Percentiles rank a stretch among this genome's conserved stretches.
phyloP scores from a whole-genome alignment of 2,888 invertebrate species.

The Drosophila histrio region DNA sequence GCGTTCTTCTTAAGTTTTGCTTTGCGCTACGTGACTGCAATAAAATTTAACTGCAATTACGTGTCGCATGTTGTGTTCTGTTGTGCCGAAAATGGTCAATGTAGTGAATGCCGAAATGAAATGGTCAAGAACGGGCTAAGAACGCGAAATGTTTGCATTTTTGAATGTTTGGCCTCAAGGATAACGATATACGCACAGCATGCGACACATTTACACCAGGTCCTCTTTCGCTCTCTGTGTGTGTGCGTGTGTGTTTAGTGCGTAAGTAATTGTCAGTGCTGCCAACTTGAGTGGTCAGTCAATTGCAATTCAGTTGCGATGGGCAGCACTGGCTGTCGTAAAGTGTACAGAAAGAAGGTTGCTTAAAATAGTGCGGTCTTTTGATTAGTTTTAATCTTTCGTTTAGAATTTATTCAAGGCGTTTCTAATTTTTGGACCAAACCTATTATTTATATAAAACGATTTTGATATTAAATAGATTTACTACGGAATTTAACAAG shows the following conservation, averaged over 20 bases:
- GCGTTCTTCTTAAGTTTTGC: slow-evolving; percentile 28
- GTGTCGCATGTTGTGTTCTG: slow-evolving; percentile 54
- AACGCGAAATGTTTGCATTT: slow-evolving; percentile 1
- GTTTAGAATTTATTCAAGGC: not conserved
- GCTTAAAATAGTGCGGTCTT: not conserved
- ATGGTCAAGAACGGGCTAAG: slow-evolving; percentile 29
- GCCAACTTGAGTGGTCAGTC: slow-evolving; percentile 10
- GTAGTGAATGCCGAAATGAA: slow-evolving; percentile 23
- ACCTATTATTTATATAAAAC: no score
- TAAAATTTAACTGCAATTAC: slow-evolving; percentile 77
- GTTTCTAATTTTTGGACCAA: no score
- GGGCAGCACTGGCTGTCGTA: slow-evolving; percentile 28
- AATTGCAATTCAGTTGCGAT: slow-evolving; percentile 1
- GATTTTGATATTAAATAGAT: no score
- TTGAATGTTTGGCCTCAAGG: slow-evolving; percentile 41
- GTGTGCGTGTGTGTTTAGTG: slow-evolving; percentile 14
- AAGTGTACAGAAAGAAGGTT: slow-evolving; percentile 2
- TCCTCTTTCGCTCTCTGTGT: slow-evolving; percentile 20
- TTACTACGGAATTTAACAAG: no score
- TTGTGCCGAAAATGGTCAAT: slow-evolving; percentile 41
- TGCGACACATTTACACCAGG: slow-evolving; percentile 36
- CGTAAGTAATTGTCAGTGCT: slow-evolving; percentile 29
- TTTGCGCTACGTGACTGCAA: slow-evolving; percentile 68
- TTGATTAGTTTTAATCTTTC: not conserved
- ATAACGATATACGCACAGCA: slow-evolving; percentile 46